These are phyloP conservation scores for Eurystomus gularis DNA, from an alignment of 2,113 vertebrate genomes.

Conservation along the genomic window DNA sequence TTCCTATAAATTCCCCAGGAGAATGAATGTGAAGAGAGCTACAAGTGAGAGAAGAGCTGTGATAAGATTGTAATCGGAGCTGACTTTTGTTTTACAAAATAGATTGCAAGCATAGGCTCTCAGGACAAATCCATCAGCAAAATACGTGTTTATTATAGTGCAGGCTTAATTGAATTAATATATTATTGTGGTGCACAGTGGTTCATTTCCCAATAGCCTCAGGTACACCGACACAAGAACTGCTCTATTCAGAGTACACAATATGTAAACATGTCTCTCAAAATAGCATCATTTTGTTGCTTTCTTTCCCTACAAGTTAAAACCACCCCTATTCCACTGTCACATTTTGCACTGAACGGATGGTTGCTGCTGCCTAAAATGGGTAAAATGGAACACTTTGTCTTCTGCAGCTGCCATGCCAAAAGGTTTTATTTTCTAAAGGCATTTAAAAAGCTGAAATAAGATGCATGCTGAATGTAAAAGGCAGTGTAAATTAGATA, in stretches of 20 bases:
- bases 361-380: background rate
- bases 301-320: background rate
- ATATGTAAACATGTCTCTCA: background rate
- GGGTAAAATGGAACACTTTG: slow-evolving; percentile 24
- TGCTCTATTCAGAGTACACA: background rate
- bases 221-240: background rate
- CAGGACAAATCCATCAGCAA: slow-evolving; percentile 1
- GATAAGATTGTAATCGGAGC: background rate
- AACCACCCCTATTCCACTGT: background rate
- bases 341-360: background rate
- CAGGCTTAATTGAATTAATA: background rate
- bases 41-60: background rate
- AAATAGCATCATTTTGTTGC: background rate
- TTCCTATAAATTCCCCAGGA: background rate
- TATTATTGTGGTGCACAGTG: background rate
- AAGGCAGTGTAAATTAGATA: slow-evolving; percentile 1
- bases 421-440: slow-evolving; percentile 19
- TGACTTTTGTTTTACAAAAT: background rate
- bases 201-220: background rate
- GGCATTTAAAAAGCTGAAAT: background rate
- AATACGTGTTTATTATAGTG: background rate
- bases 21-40: background rate
- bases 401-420: slow-evolving; percentile 16
- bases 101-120: background rate
- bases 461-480: slow-evolving; percentile 1